Evolutionary conservation across 2,888 invertebrate genomes (phyloP), one percentile per base, ranked within the genome.

Genomic region (Macrosoma leucophasiata): DNA sequence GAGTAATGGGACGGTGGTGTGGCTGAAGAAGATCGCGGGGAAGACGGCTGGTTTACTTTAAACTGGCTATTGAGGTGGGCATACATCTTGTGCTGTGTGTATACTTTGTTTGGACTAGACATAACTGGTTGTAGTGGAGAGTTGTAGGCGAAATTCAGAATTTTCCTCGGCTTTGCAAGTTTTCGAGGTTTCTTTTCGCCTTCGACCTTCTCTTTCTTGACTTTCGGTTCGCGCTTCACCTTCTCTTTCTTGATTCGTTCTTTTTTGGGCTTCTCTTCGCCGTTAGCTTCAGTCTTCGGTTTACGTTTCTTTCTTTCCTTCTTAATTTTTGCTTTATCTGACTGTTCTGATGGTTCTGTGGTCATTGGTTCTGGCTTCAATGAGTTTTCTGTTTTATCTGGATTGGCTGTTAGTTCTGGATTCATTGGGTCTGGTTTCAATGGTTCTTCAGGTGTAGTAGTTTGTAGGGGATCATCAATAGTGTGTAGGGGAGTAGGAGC

Each of bases 181-280:
- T 77, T 78, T 1, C 77, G 48, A 0, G 77, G 73, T 24, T 75
- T 78, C 43, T 69, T 77, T 2, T 46, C 59, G 8, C 61, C 63
- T 34, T 50, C 45, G 0, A 30, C 31, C 18, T 34, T 33, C 9
- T 53, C 52, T 29, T 54, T 56, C 17, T 57, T 60, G 1, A 46
- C 33, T 36, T 48, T 57, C 1, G 50, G 50, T 18, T 48, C 48
- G 8, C 43, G 47, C 30, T 56, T 55, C 2, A 44, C 39, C 2
- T 45, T 39, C 18, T 55, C 52, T 34, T 54, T 56, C 26, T 55
- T 57, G 1, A 48, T 32, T 25, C 30, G 41, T 35, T 58, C 60
- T 18, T 57, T 58, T 47, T 57, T 66, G 1, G 54, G 50, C 46
- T 50, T 58, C 11, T 47, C 50, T 6, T 54, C 54, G 33, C 54